Conservation (phyloP, 2,113 vertebrate genomes). For the Saccopteryx leptura region DNA sequence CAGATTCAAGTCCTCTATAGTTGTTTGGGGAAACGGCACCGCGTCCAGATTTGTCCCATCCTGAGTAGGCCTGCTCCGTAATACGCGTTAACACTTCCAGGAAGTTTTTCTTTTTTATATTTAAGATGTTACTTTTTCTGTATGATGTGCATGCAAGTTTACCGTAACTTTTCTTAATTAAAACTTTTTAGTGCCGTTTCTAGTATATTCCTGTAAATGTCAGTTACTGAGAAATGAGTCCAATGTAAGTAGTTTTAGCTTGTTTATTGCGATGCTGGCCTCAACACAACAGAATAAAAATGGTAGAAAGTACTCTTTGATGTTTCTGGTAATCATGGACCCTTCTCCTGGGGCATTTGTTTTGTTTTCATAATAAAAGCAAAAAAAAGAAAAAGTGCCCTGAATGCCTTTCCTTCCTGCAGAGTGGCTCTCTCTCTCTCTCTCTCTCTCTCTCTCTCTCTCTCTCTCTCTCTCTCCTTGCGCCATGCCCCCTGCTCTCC, state of each 20-base stretch:
- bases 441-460: too few relatives aligned
- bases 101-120: conserved; percentile 92
- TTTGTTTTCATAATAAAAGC: conserved; percentile 98
- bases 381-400: conserved; percentile 84
- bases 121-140: conserved; percentile 94
- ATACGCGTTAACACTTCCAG: conserved; percentile 79
- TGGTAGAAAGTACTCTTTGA: conserved; percentile 92
- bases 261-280: conserved; percentile 91
- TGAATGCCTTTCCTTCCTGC: conserved; percentile 58
- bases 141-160: conserved; percentile 97
- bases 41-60: conserved; percentile 58
- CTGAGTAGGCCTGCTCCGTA: conserved; percentile 63
- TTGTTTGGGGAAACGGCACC: conserved; percentile 63
- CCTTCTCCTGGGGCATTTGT: conserved; percentile 92
- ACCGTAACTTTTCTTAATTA: conserved; percentile 93
- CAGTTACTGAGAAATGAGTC: conserved; percentile 89
- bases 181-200: conserved; percentile 94
- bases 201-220: conserved; percentile 94
- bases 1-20: conserved; percentile 76
- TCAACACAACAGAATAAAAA: conserved; percentile 86
- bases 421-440: too few relatives aligned
- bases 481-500: too few relatives aligned
- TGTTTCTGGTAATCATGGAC: conserved; percentile 95
- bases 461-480: too few relatives aligned
- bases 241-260: conserved; percentile 91